Base-by-base conservation (phyloP, 2,888 invertebrate species). In the Marronus borbonicus region DNA sequence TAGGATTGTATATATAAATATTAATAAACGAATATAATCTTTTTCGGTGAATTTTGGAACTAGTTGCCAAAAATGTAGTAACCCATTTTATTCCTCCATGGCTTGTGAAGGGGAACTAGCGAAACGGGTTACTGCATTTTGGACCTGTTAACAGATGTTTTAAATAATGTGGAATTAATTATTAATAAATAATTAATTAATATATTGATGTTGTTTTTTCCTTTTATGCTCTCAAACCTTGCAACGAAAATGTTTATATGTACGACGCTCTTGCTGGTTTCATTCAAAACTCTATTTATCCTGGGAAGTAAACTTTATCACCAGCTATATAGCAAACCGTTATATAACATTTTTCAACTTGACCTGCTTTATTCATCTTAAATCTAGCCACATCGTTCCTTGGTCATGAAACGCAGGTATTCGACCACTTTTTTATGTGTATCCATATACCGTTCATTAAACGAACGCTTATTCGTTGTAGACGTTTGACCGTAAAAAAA, bases 21-120 rank as follows among this genome's bases (percentile, higher is more conserved):
- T 31, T 77, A 77, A 72, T 77, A 77, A 79, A 69, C 62, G 52
- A 79, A 68, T 79, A 76, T 79, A 79, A 74, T 70, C 69, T 84
- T 82, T 87, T 87, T 88, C 87, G 86, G 82, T 87, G 87, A 87
- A 86, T 82, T 87, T 87, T 87, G 87, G 83, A 87, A 87, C 85
- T 81, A 81, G 80, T 69, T 60, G 78, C 76, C 62, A 10, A 66
- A 50, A 60, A 76, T 60, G 68, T 20, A 58, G 68, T 66, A 44
- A 76, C 50, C 52, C 68, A 55, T 24, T 58, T 60, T 39, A 68
- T 20, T 60, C 62, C 17, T 58, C 64, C 60, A 17, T 24, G 60
- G 17, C 52, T 49, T 31, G 24, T 2, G 24, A 65, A 5, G 69
- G 36, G 50, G 20, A 14, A 60, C 65, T 12, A 31, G 49, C 77